These are phyloP conservation scores for Cyanoderma ruficeps DNA, from an alignment of 2,113 vertebrate genomes.

Conservation along the genomic window DNA sequence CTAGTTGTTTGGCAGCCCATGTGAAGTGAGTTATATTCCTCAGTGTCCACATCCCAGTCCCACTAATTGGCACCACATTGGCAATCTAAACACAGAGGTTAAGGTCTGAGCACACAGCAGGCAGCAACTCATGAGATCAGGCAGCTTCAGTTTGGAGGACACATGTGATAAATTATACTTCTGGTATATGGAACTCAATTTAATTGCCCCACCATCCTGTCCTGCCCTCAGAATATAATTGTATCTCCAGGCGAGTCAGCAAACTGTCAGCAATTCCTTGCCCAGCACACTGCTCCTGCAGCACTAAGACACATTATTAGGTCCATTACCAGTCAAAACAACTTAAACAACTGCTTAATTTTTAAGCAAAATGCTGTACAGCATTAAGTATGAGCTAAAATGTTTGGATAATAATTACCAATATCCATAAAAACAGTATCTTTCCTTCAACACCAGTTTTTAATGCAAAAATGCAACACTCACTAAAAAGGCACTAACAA, in stretches of 20 bases:
- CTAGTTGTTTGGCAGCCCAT: slow-evolving; percentile 36
- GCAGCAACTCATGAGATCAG: neutral
- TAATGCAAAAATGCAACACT: neutral
- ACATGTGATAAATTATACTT: slow-evolving; percentile 18
- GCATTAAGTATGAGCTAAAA: neutral
- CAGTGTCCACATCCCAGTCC: neutral
- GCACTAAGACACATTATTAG: neutral
- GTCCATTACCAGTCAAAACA: neutral
- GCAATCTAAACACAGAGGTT: slow-evolving; percentile 48
- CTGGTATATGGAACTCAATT: neutral
- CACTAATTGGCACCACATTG: slow-evolving; percentile 55
- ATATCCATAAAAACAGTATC: neutral
- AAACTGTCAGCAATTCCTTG: neutral
- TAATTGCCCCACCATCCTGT: slow-evolving; percentile 11
- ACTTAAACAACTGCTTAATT: neutral
- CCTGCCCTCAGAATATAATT: neutral
- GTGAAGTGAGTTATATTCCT: slow-evolving; percentile 25
- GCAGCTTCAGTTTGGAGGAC: neutral
- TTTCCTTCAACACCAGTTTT: neutral
- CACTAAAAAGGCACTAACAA: neutral
- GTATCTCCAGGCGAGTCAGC: neutral
- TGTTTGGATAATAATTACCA: neutral
- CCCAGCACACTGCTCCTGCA: neutral
- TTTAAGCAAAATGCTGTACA: neutral
- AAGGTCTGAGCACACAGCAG: slow-evolving; percentile 10